Evolutionary conservation across 2,113 vertebrate species (phyloP).

Genomic region (Phoxinus phoxinus): DNA sequence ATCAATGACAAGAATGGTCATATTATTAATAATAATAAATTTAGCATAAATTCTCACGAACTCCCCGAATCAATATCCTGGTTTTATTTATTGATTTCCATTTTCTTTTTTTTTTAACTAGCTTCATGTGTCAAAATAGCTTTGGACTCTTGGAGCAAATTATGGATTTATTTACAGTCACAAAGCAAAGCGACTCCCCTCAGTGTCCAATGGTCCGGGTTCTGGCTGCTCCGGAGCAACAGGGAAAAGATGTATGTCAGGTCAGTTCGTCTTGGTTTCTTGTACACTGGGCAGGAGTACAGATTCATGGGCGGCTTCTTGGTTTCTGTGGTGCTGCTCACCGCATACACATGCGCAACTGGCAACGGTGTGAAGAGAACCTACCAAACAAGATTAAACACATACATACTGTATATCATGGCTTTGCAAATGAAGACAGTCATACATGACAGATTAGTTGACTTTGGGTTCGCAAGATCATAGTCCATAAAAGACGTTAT

Average conservation of each 20-base stretch:
- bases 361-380: conserved; percentile 84
- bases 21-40: background rate
- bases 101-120: background rate
- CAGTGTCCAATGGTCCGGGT: conserved; percentile 82
- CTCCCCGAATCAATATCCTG: background rate
- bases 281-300: conserved; percentile 85
- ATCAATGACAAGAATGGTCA: background rate
- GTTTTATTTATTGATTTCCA: background rate
- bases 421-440: background rate
- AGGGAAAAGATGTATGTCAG: conserved; percentile 81
- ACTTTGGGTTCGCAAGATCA: background rate
- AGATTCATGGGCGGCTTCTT: conserved; percentile 58
- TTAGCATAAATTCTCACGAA: background rate
- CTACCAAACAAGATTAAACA: conserved; percentile 62
- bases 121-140: background rate
- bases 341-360: conserved; percentile 83
- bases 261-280: conserved; percentile 82
- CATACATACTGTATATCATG: background rate
- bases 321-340: conserved; percentile 69
- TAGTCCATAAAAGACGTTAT: background rate
- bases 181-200: conserved; percentile 83
- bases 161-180: conserved; percentile 73
- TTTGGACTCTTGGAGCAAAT: background rate
- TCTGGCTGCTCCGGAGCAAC: conserved; percentile 72
- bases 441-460: background rate